Conservation (phyloP, 2,797 vertebrate genomes). For the Lycodopsis pacificus region DNA sequence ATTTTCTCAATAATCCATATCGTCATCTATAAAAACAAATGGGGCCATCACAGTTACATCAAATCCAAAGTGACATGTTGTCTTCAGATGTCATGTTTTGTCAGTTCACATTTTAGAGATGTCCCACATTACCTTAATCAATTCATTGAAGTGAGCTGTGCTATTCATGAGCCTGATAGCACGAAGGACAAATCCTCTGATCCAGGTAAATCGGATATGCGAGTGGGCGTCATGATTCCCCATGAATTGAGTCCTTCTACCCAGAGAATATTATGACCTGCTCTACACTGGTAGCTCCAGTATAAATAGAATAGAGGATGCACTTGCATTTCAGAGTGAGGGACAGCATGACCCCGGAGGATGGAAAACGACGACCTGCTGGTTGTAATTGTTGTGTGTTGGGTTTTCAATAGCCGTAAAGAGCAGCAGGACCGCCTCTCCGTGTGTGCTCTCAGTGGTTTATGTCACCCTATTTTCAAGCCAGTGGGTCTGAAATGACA, state of each 20-base stretch:
- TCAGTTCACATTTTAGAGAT: background rate
- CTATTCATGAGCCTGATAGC: no score
- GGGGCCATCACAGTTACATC: background rate
- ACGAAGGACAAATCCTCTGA: slow-evolving; percentile 37
- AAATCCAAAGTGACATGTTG: background rate
- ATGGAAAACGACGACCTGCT: slow-evolving; percentile 1
- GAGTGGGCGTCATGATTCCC: slow-evolving; percentile 27
- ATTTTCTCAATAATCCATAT: background rate
- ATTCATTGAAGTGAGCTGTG: slow-evolving; percentile 15
- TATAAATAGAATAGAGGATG: slow-evolving; percentile 65
- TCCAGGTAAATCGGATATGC: slow-evolving; percentile 34
- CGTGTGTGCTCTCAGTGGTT: background rate
- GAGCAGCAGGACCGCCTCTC: slow-evolving; percentile 13
- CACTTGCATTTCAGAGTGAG: slow-evolving; percentile 46
- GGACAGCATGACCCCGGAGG: slow-evolving; percentile 48
- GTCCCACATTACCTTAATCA: slow-evolving; percentile 12
- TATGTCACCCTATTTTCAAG: slow-evolving; percentile 24
- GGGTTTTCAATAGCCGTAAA: slow-evolving; percentile 23
- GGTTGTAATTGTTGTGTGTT: slow-evolving; percentile 4
- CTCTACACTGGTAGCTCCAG: slow-evolving; percentile 24
- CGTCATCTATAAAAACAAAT: background rate
- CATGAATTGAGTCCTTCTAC: slow-evolving; percentile 26
- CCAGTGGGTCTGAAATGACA: slow-evolving; percentile 30
- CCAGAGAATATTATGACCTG: slow-evolving; percentile 58
- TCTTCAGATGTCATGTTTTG: background rate